Percentiles rank a stretch among this genome's conserved stretches.
Evolutionary conservation across 2,888 invertebrate species (phyloP).

Genomic region (Drosophila paramelanica): DNA sequence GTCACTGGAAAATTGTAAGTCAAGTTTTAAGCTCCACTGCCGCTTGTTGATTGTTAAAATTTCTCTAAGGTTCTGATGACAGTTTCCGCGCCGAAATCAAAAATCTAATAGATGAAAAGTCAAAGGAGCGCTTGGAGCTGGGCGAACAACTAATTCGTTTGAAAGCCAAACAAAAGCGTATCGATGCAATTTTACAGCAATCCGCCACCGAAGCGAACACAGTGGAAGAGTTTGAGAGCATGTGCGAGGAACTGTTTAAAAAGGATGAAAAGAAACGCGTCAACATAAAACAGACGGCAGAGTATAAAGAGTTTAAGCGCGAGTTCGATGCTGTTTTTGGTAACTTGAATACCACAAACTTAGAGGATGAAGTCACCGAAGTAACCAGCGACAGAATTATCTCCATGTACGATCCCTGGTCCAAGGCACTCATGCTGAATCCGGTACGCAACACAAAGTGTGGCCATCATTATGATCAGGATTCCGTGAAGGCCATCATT

Average conservation of each 20-base stretch:
- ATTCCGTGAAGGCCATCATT: slow-evolving; percentile 26
- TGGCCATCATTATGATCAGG: slow-evolving; percentile 51
- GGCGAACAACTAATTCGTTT: slow-evolving; percentile 13
- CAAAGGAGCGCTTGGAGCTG: slow-evolving; percentile 14
- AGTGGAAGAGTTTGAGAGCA: neutral
- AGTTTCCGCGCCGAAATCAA: neutral
- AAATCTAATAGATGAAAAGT: slow-evolving; percentile 8
- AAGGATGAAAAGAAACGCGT: slow-evolving; percentile 19
- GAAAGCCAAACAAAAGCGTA: slow-evolving; percentile 20
- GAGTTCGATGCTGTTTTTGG: neutral
- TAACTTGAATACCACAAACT: neutral
- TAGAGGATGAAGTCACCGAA: slow-evolving; percentile 3
- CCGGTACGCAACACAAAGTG: slow-evolving; percentile 50
- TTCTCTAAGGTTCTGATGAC: neutral
- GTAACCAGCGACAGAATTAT: neutral
- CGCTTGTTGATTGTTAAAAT: neutral
- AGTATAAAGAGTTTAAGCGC: slow-evolving; percentile 36
- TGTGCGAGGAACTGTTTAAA: neutral
- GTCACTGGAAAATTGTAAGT: slow-evolving; percentile 28
- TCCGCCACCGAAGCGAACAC: neutral
- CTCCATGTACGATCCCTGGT: slow-evolving; percentile 57
- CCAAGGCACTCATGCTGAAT: slow-evolving; percentile 39
- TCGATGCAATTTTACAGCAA: slow-evolving; percentile 2
- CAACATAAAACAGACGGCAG: slow-evolving; percentile 28
- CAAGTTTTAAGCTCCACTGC: too few relatives aligned